A percentile compares a stretch with the other conserved stretches of the same genome.
phyloP scores from a whole-genome alignment of 1,140 invertebrate genomes.

The Brachionus sp. region DNA sequence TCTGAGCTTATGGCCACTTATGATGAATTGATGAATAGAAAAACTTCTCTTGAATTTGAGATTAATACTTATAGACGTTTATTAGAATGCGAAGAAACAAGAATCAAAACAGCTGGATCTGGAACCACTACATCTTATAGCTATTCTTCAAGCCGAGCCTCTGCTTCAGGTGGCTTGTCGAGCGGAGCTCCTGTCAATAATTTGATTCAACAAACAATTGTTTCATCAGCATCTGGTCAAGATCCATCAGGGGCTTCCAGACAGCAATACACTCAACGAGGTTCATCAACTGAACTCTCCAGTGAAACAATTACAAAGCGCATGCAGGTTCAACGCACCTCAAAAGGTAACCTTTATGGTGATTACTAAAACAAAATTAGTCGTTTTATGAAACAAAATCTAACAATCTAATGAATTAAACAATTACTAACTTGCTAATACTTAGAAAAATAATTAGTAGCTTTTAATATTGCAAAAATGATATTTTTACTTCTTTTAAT shows the following conservation, averaged over 20 bases:
- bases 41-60: conserved; percentile 43
- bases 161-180: background rate
- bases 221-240: background rate
- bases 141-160: background rate
- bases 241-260: background rate
- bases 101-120: background rate
- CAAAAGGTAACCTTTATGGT: conserved; percentile 36
- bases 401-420: background rate
- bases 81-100: conserved; percentile 43
- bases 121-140: background rate
- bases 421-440: background rate
- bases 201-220: background rate
- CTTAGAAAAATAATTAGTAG: background rate
- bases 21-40: conserved; percentile 18
- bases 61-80: conserved; percentile 46
- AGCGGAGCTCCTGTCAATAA: background rate
- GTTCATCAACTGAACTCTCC: conserved; percentile 7
- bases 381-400: background rate
- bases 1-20: background rate
- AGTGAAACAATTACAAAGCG: conserved; percentile 30
- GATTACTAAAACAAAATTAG: background rate
- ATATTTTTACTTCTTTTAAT: background rate
- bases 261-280: background rate
- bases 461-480: background rate
- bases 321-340: conserved; percentile 35